Percentiles rank a stretch among this genome's conserved stretches.
phyloP scores from a whole-genome alignment of 2,113 vertebrate species.

The Ivindomyrus marchei region DNA sequence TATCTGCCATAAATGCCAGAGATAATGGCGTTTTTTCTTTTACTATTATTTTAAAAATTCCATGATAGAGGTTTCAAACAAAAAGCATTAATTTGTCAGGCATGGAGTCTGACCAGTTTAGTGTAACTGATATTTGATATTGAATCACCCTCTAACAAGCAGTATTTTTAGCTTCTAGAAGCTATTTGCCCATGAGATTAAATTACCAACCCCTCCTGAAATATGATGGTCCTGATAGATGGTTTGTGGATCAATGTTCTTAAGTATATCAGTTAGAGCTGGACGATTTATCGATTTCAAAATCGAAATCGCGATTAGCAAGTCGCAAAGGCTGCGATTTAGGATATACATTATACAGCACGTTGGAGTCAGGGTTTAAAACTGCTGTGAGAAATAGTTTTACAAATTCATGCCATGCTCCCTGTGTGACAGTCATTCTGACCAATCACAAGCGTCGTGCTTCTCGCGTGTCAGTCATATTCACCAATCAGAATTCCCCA shows the following conservation, averaged over 20 bases:
- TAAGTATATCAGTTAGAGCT: slow-evolving; percentile 36
- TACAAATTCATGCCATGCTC: too few species aligned
- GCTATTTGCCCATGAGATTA: slow-evolving; percentile 55
- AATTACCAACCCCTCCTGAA: slow-evolving; percentile 58
- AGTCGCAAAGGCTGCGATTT: too few species aligned
- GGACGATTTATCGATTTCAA: too few species aligned
- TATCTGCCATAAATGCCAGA: background rate
- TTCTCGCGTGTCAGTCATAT: too few species aligned
- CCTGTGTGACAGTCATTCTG: too few species aligned
- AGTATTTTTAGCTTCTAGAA: slow-evolving; percentile 61
- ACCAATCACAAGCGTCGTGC: too few species aligned
- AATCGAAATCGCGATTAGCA: too few species aligned
- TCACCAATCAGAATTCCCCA: too few species aligned
- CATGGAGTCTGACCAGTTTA: slow-evolving; percentile 55
- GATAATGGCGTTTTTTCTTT: background rate
- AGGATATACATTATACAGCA: too few species aligned
- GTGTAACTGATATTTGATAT: slow-evolving; percentile 47
- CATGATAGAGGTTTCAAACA: background rate
- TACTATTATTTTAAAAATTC: background rate
- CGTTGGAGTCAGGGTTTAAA: too few species aligned
- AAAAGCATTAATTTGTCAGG: background rate
- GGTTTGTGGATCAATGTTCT: slow-evolving; percentile 17
- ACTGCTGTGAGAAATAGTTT: too few species aligned
- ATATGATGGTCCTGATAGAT: slow-evolving; percentile 38
- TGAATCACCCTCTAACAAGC: slow-evolving; percentile 61